Base-by-base conservation (phyloP, 2,113 vertebrate species). In the Gallinago paraguaiae region DNA sequence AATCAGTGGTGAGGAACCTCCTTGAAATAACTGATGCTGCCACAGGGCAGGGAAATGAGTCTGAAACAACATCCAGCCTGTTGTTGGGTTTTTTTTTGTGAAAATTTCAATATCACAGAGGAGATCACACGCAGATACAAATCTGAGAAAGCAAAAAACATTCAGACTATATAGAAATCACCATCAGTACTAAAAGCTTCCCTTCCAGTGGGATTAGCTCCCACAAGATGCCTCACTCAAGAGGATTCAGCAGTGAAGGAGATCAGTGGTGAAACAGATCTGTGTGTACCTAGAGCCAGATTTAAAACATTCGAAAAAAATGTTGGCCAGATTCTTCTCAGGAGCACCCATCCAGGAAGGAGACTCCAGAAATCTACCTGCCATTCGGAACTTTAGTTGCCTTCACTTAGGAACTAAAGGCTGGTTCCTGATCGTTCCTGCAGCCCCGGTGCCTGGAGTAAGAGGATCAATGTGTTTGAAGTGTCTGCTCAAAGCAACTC, bases 261-360 rank as follows among this genome's bases (percentile, higher is more conserved):
- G 18, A 57, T 14, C 37, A n/a, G 28, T 2, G 25, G 19, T 23
- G 19, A 69, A 86, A 77, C 25, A 56, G 80, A 13, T 9, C 22
- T 0, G 10, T 1, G 2, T 1, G 9, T 17, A 39, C 22, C 6
- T 7, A 28, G n/a, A 77, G 24, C 2, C 35, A 33, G 24, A 86
- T 53, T 63, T 48, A 33, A 72, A 39, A 41, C 9, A 39, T 65
- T 28, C 17, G 9, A 15, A 64, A 88, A 89, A 71, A 23, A 13
- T 16, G 9, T 27, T 79, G 10, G 33, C 17, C 17, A 56, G 16
- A 20, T 45, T 51, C 53, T 80, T 88, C 53, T 46, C 46, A 54
- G 45, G 39, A 57, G 45, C 54, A 35, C 19, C 31, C 12, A 57
- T 13, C 13, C 7, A 74, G 71, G n/a, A 77, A 74, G 18, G 25